Percentiles rank a stretch among this genome's conserved stretches.
Evolutionary conservation across 2,888 invertebrate genomes (phyloP).

Genomic region (Brachyptera putata): DNA sequence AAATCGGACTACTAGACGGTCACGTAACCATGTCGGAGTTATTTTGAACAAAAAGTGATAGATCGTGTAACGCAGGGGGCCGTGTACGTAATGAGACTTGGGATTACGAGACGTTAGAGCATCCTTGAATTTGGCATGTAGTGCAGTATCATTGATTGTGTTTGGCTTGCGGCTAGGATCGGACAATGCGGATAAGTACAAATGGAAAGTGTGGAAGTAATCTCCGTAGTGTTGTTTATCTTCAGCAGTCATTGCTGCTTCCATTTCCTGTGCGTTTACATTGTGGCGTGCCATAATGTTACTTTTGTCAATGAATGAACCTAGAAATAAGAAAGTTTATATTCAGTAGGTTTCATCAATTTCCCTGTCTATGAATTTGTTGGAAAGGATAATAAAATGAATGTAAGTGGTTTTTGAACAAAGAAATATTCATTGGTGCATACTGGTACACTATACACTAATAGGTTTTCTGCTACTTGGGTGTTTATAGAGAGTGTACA

Average conservation of each 20-base stretch:
- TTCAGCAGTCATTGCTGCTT: conserved; percentile 56
- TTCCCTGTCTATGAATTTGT: no score
- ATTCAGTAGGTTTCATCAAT: not conserved
- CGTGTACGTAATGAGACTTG: conserved; percentile 59
- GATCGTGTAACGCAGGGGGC: conserved; percentile 61
- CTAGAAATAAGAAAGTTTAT: conserved; percentile 43
- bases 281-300: conserved; percentile 63
- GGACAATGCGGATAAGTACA: conserved; percentile 52
- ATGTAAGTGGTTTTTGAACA: no score
- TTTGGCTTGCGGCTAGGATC: conserved; percentile 47
- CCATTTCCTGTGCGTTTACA: conserved; percentile 60
- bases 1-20: conserved; percentile 60
- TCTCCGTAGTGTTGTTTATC: conserved; percentile 59
- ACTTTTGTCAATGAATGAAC: conserved; percentile 66
- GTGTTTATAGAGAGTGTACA: no score
- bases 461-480: no score
- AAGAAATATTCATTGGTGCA: no score
- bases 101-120: conserved; percentile 60
- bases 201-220: conserved; percentile 60
- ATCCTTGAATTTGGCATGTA: conserved; percentile 56
- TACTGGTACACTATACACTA: no score
- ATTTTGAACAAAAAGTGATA: conserved; percentile 63
- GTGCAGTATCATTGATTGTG: conserved; percentile 50
- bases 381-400: no score
- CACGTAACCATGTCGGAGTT: conserved; percentile 54